These are phyloP conservation scores for Sminthurinus aureus DNA, from an alignment of 2,888 invertebrate genomes.

Conservation along the genomic window DNA sequence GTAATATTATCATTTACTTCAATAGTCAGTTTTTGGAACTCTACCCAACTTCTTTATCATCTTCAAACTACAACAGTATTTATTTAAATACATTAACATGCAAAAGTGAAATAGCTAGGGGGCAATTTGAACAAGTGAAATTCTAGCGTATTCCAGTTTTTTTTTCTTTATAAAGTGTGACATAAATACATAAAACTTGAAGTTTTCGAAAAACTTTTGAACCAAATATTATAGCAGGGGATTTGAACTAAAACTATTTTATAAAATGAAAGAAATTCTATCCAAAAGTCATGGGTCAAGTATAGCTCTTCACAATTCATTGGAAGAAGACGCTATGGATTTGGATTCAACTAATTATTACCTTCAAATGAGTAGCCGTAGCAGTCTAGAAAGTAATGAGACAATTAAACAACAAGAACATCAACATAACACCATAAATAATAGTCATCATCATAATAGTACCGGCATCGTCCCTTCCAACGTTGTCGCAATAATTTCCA, in stretches of 20 bases:
- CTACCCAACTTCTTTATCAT: no score
- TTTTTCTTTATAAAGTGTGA: neutral
- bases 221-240: neutral
- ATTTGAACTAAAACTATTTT: neutral
- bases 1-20: no score
- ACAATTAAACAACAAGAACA: conserved; percentile 21
- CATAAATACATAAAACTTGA: conserved; percentile 3
- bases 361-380: conserved; percentile 24
- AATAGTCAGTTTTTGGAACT: no score
- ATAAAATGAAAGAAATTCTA: conserved; percentile 31
- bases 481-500: conserved; percentile 34
- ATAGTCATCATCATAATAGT: conserved; percentile 16
- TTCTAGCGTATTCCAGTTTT: no score
- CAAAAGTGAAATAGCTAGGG: no score
- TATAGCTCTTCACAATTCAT: conserved; percentile 24
- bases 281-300: conserved; percentile 16
- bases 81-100: no score
- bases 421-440: conserved; percentile 17
- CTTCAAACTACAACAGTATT: no score
- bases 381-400: conserved; percentile 9
- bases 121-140: no score
- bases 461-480: conserved; percentile 26
- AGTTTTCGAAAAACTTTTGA: no score
- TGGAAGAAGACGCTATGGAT: conserved; percentile 21
- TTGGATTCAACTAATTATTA: conserved; percentile 18